These are phyloP conservation scores for Drosophila ezoana DNA, from an alignment of 2,888 invertebrate species.

Conservation along the genomic window DNA sequence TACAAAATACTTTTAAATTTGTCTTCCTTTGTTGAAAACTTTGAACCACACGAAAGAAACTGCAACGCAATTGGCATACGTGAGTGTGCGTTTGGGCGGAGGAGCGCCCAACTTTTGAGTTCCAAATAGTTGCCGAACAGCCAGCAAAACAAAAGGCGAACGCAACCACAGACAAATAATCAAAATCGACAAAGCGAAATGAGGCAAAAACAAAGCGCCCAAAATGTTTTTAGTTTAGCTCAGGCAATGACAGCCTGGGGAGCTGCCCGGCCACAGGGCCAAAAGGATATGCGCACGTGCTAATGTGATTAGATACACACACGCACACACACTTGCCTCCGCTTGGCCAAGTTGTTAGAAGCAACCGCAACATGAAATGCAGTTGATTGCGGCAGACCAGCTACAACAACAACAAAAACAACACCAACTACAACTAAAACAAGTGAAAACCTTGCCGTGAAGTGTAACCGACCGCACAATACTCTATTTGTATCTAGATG, in stretches of 20 bases:
- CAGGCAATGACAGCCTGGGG: slow-evolving; percentile 67
- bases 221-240: slow-evolving; percentile 74
- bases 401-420: slow-evolving; percentile 19
- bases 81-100: slow-evolving; percentile 21
- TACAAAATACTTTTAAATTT: not conserved
- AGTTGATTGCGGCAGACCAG: slow-evolving; percentile 77
- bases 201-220: slow-evolving; percentile 77
- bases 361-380: slow-evolving; percentile 80
- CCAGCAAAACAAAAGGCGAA: slow-evolving; percentile 47
- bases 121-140: slow-evolving; percentile 65
- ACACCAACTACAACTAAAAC: slow-evolving; percentile 16
- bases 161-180: slow-evolving; percentile 75
- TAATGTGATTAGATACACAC: slow-evolving; percentile 78
- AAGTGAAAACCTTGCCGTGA: not conserved
- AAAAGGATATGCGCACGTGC: slow-evolving; percentile 78
- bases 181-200: slow-evolving; percentile 78
- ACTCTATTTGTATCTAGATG: not conserved
- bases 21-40: slow-evolving; percentile 44
- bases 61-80: slow-evolving; percentile 45
- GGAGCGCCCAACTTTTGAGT: slow-evolving; percentile 62
- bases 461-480: not conserved
- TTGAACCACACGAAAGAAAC: slow-evolving; percentile 50
- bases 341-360: slow-evolving; percentile 54
- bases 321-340: slow-evolving; percentile 15
- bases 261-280: slow-evolving; percentile 37